A percentile compares a stretch with the other conserved stretches of the same genome.
These are phyloP conservation scores for Cydia amplana DNA, from an alignment of 1,140 invertebrate species.

Conservation along the genomic window DNA sequence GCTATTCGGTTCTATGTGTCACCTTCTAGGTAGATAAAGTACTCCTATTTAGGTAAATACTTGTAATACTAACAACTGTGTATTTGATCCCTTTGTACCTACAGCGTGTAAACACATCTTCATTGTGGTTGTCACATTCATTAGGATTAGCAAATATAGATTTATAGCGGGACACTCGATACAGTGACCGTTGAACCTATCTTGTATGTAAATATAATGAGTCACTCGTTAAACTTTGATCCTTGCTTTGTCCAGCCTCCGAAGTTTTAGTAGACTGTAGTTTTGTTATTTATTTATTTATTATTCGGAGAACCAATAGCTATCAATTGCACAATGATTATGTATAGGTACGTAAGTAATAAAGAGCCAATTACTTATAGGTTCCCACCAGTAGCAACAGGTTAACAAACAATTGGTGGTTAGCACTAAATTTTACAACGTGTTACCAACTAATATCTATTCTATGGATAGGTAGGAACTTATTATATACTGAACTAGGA, in stretches of 20 bases:
- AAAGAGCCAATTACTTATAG: too few relatives aligned
- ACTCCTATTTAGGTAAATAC: neutral
- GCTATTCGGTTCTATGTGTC: neutral
- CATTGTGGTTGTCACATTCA: slow-evolving; percentile 25
- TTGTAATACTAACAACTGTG: too few relatives aligned
- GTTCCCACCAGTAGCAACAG: too few relatives aligned
- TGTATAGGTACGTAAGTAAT: too few relatives aligned
- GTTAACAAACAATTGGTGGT: too few relatives aligned
- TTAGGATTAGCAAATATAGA: slow-evolving; percentile 27
- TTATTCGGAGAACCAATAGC: too few relatives aligned
- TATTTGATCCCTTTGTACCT: slow-evolving; percentile 4
- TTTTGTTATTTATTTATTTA: too few relatives aligned
- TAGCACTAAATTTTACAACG: too few relatives aligned
- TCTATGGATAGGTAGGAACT: too few relatives aligned
- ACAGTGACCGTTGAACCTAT: neutral
- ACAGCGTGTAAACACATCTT: neutral
- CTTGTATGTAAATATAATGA: slow-evolving; percentile 5
- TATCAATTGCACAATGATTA: too few relatives aligned
- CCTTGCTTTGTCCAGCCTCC: neutral
- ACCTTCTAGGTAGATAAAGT: neutral
- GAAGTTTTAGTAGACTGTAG: neutral
- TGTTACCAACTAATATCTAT: too few relatives aligned
- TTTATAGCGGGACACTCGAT: neutral
- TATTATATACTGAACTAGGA: too few relatives aligned
- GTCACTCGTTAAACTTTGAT: slow-evolving; percentile 9